Percentiles rank a stretch among this genome's conserved stretches.
Evolutionary conservation across 2,888 invertebrate genomes (phyloP).

Genomic region (Atrina japonica): DNA sequence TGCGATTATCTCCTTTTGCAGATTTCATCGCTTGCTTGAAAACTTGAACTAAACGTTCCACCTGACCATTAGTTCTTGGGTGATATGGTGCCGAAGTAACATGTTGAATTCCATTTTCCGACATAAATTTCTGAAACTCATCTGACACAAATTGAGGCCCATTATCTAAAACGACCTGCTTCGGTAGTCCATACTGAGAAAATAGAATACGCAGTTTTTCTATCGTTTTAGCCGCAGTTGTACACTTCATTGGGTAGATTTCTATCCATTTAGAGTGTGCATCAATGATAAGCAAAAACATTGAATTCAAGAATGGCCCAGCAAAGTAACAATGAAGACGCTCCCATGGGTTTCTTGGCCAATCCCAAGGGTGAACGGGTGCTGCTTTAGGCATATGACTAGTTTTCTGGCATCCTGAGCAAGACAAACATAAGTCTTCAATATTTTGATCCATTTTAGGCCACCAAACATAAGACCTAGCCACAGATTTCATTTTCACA

Average conservation of each 20-base stretch:
- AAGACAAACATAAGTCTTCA: conserved; percentile 10
- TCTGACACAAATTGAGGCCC: conserved; percentile 33
- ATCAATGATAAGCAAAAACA: conserved; percentile 35
- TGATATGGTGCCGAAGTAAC: conserved; percentile 39
- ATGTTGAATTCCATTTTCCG: conserved; percentile 36
- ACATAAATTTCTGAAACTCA: conserved; percentile 32
- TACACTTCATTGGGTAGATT: conserved; percentile 17
- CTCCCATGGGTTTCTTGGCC: conserved; percentile 24
- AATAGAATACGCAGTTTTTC: conserved; percentile 8
- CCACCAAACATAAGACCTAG: conserved; percentile 51
- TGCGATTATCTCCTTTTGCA: not conserved
- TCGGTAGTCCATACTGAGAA: conserved; percentile 25
- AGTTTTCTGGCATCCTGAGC: conserved; percentile 18
- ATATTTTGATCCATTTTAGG: conserved; percentile 40
- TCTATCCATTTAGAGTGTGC: conserved; percentile 41
- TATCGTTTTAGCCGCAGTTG: conserved; percentile 21
- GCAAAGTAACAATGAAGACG: conserved; percentile 38
- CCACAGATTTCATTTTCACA: conserved; percentile 40
- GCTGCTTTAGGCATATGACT: conserved; percentile 30
- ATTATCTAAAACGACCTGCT: conserved; percentile 39
- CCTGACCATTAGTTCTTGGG: conserved; percentile 34
- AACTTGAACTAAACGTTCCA: conserved; percentile 31
- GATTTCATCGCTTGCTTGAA: conserved; percentile 24
- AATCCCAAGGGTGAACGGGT: conserved; percentile 42
- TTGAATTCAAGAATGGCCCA: conserved; percentile 23